These are phyloP conservation scores for Chamaea fasciata DNA, from an alignment of 2,113 vertebrate genomes.

Conservation along the genomic window DNA sequence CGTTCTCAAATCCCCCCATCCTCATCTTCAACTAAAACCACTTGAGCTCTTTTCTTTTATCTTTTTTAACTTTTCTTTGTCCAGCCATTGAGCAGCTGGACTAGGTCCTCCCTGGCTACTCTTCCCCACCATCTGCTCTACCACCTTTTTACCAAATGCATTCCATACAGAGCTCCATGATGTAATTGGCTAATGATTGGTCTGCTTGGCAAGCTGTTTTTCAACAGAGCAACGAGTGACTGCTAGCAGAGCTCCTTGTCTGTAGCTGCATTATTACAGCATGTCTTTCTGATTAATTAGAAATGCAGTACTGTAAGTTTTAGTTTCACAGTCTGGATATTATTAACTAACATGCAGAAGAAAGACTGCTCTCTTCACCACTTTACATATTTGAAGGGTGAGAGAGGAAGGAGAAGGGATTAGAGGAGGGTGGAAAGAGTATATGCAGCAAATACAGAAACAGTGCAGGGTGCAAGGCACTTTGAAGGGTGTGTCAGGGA, in stretches of 20 bases:
- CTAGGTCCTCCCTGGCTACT: not conserved
- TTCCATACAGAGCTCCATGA: not conserved
- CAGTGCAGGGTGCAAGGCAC: not conserved
- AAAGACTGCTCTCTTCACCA: not conserved
- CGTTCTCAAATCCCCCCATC: not conserved
- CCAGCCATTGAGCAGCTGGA: not conserved
- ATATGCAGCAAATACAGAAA: not conserved
- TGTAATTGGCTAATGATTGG: not conserved
- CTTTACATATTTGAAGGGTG: not conserved
- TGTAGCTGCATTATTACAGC: not conserved
- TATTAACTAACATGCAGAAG: not conserved
- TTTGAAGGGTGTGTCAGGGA: not conserved
- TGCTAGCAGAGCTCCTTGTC: not conserved
- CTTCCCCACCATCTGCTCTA: not conserved
- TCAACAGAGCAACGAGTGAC: not conserved
- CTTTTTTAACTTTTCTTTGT: not conserved
- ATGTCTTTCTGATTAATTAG: constrained; percentile 15
- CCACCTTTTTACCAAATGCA: not conserved
- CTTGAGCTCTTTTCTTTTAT: not conserved
- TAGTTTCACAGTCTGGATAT: not conserved
- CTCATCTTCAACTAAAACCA: not conserved
- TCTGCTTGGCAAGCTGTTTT: not conserved
- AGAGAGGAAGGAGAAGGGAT: not conserved
- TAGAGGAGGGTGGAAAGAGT: not conserved
- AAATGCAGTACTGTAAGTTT: not conserved